These are phyloP conservation scores for Brachionus asplanchnoidis DNA, from an alignment of 1,140 invertebrate species.

Conservation along the genomic window DNA sequence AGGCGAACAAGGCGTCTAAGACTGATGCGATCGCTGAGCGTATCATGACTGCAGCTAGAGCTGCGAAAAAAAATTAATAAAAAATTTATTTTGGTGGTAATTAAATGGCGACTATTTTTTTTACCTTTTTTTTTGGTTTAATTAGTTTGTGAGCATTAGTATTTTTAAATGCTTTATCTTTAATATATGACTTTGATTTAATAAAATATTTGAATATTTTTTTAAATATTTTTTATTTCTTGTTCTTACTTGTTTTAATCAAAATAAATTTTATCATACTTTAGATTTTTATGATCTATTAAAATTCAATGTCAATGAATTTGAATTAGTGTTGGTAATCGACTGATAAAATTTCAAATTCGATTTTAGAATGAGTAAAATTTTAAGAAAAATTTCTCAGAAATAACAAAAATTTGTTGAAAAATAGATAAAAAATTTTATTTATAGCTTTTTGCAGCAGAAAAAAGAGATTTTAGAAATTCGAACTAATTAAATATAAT, in stretches of 20 bases:
- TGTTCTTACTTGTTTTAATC: too few species aligned
- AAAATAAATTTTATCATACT: too few species aligned
- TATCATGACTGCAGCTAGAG: constrained; percentile 7
- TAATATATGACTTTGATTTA: neutral
- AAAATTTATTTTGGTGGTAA: neutral
- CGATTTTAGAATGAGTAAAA: too few species aligned
- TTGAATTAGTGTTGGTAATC: neutral
- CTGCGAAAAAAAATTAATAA: neutral
- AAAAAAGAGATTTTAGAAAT: too few species aligned
- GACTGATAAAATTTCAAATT: too few species aligned
- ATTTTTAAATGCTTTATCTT: neutral
- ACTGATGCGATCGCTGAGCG: constrained; percentile 20
- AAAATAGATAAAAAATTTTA: too few species aligned
- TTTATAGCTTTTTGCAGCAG: too few species aligned
- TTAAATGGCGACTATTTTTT: neutral
- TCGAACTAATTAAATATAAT: neutral
- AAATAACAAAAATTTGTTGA: too few species aligned
- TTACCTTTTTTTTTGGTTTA: neutral
- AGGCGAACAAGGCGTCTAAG: neutral
- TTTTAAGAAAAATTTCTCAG: too few species aligned
- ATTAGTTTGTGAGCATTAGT: neutral
- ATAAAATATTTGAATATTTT: neutral
- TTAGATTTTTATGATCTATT: too few species aligned
- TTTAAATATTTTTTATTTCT: neutral
- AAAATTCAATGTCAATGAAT: neutral